These are phyloP conservation scores for Copsychus sechellarum DNA, from an alignment of 2,113 vertebrate species.

Conservation along the genomic window DNA sequence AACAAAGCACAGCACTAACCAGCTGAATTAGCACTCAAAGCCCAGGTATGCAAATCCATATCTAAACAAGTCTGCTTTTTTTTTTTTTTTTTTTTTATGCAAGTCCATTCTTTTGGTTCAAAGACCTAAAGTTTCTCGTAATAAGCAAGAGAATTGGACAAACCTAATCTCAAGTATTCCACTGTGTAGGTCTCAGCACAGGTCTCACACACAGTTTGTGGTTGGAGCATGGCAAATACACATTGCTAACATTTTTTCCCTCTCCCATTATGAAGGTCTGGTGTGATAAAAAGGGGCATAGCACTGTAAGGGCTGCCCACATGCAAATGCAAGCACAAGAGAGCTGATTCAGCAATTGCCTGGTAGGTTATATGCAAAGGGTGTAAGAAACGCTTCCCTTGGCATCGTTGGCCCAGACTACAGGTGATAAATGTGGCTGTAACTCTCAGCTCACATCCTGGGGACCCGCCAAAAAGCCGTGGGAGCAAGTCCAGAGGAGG, in stretches of 20 bases:
- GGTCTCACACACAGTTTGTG: neutral
- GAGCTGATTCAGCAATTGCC: neutral
- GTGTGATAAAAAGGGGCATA: neutral
- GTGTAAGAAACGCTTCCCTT: neutral
- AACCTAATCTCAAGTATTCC: neutral
- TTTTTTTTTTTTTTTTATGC: neutral
- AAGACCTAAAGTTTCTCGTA: accelerated
- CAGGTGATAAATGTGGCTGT: conserved; percentile 8
- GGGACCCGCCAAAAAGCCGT: neutral
- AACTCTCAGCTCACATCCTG: neutral
- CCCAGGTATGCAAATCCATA: neutral
- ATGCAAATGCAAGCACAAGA: neutral
- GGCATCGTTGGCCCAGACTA: neutral
- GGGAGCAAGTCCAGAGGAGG: neutral
- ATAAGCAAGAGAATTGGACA: neutral
- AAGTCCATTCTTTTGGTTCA: neutral
- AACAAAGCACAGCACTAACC: neutral
- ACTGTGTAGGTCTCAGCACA: accelerated
- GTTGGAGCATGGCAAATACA: neutral
- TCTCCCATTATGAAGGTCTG: neutral
- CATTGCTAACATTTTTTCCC: neutral
- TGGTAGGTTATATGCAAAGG: neutral
- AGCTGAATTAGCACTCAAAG: neutral
- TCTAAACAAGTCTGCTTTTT: neutral
- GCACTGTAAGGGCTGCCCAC: neutral